A percentile compares a stretch with the other conserved stretches of the same genome.
Evolutionary conservation across 2,888 invertebrate species (phyloP).

Genomic region (Sarcophaga rosellei): DNA sequence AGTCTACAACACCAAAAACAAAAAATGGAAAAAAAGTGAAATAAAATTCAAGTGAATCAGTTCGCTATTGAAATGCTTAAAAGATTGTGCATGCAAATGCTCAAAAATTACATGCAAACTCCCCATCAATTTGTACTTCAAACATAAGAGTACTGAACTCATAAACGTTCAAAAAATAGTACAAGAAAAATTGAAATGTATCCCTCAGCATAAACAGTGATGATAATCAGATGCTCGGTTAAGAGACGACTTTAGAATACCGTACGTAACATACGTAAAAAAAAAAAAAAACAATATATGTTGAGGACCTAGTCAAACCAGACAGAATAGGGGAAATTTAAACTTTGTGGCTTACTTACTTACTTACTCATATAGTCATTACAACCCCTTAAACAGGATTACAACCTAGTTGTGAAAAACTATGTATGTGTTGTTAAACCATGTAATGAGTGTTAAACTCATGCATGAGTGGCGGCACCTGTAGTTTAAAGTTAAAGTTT

Average conservation of each 20-base stretch:
- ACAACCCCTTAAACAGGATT: no score
- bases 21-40: not conserved
- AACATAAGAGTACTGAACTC: constrained; percentile 18
- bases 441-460: no score
- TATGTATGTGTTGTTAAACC: no score
- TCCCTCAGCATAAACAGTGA: not conserved
- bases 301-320: no score
- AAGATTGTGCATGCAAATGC: constrained; percentile 32
- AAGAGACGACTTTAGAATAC: not conserved
- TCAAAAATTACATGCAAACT: constrained; percentile 25
- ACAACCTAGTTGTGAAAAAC: no score
- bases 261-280: not conserved
- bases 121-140: not conserved
- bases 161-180: constrained; percentile 12
- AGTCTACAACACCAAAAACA: not conserved
- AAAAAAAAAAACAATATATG: not conserved
- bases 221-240: not conserved
- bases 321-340: no score
- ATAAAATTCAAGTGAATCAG: constrained; percentile 9
- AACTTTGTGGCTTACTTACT: no score
- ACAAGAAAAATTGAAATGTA: not conserved
- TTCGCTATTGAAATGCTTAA: not conserved
- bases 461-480: no score
- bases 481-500: no score
- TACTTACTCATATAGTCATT: no score